A percentile compares a stretch with the other conserved stretches of the same genome.
phyloP scores from a whole-genome alignment of 2,797 vertebrate species.

The Halcyon leucocephala region DNA sequence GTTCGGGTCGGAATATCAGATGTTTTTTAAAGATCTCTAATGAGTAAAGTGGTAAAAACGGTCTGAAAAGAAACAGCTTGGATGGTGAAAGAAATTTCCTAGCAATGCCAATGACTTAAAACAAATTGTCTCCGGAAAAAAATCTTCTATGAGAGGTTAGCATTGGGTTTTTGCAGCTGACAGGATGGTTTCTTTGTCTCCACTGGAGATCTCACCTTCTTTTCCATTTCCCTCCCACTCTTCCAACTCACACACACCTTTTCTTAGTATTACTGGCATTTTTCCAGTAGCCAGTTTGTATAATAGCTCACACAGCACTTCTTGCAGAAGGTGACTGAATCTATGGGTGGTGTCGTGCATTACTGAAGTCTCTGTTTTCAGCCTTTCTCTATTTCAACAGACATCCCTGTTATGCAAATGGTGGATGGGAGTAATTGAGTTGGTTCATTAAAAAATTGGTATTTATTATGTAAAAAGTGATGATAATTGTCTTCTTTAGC shows the following conservation, averaged over 20 bases:
- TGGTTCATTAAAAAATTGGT: background rate
- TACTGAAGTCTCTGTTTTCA: background rate
- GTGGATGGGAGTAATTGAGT: background rate
- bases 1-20: background rate
- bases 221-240: background rate
- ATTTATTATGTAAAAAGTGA: background rate
- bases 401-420: background rate
- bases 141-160: background rate
- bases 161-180: background rate
- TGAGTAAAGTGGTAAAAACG: background rate
- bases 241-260: background rate
- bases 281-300: background rate
- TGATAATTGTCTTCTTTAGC: background rate
- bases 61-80: background rate
- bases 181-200: background rate
- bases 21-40: background rate
- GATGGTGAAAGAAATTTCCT: background rate
- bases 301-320: background rate
- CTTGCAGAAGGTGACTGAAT: background rate
- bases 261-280: slow-evolving; percentile 11
- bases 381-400: background rate
- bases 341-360: background rate
- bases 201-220: background rate
- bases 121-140: background rate
- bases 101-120: background rate